Evolutionary conservation across 2,888 invertebrate species (phyloP), one percentile per base, ranked within the genome.

Genomic region (Nomada flava): DNA sequence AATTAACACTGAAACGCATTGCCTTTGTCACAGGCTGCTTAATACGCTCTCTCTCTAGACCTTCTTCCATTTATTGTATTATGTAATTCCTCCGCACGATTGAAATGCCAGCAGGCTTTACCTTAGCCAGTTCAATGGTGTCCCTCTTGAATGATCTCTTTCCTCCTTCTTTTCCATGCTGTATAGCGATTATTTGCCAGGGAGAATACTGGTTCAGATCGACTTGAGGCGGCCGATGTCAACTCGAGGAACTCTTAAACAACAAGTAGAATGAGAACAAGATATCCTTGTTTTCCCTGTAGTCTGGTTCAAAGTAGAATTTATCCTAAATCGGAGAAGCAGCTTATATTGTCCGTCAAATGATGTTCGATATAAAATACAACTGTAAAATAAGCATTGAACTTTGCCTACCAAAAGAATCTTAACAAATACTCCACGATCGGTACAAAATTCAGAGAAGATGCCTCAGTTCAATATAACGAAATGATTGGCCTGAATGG

Each of bases 11-110:
- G 20, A 50, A 57, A 70, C 70, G 62, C 70, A 63, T 63, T 29
- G 69, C 11, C 69, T 69, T 62, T 76, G 70, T 36, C 64, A 36
- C 55, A 36, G 36, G 11, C 76, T 64, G n/a, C 50, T 73, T 73
- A 65, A 77, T 77, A 65, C 73, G 65, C 73, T 77, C 72, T 77
- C 76, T 73, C 76, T 77, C 72, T 47, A 53, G 44, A 65, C 52
- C 59, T 44, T 57, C 72, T 44, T 60, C 59, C 76, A 73, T 50
- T 75, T 73, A 77, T 77, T 65, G 64, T 77, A 67, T 77, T 77
- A 73, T 44, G 53, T 65, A 77, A 73, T 73, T 70, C 44, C 44
- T 1, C 20, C 11, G 29, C 18, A 18, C 23, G 50, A 44, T 73
- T 60, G 44, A 77, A 73, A 77, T 73, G 65, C 73, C 76, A 77